Evolutionary conservation across 2,113 vertebrate genomes (phyloP), one percentile per base, ranked within the genome.

Genomic region (Peucedramus taeniatus): DNA sequence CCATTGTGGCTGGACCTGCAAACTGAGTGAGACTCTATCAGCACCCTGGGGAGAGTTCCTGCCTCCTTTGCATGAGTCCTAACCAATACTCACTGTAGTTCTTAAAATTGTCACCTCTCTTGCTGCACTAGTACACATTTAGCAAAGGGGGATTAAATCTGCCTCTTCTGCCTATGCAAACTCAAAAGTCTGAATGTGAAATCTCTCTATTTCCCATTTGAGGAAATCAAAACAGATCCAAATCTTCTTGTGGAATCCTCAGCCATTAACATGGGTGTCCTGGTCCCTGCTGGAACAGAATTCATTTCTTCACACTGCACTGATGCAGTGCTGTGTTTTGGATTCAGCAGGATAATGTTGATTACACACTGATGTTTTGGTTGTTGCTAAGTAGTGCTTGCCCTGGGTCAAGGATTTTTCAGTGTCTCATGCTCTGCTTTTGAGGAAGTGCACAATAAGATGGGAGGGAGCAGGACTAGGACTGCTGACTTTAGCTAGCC

Each of bases 1-100:
- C 40, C 0, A 0, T 19, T 19, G 60, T 0, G 1, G 31, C 53
- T 53, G 23, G 33, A n/a, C 6, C 10, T 50, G 7, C 40, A n/a
- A 37, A 15, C 4, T 23, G 28, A 7, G 6, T 44, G 16, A 75
- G 53, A 17, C 11, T 17, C 7, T 40, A 35, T 28, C 15, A 42
- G 24, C 21, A 61, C 23, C 12, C 20, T 33, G 2, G 6, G 50
- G 17, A 65, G n/a, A 37, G 3, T 23, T 63, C 26, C 9, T 57
- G 21, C 23, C 17, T 72, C 40, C 50, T 9, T 33, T 59, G 33
- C 11, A 14, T 71, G 20, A 75, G 17, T 28, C n/a, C 18, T 70
- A 81, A 65, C 28, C 4, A 6, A 30, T 1, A 7, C 9, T 84
- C 30, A 16, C 2, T n/a, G 26, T 15, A 20, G 27, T n/a, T 61